Percentiles rank a stretch among this genome's conserved stretches.
Conservation (phyloP, 2,888 invertebrate genomes). For the Cryptus armator region DNA sequence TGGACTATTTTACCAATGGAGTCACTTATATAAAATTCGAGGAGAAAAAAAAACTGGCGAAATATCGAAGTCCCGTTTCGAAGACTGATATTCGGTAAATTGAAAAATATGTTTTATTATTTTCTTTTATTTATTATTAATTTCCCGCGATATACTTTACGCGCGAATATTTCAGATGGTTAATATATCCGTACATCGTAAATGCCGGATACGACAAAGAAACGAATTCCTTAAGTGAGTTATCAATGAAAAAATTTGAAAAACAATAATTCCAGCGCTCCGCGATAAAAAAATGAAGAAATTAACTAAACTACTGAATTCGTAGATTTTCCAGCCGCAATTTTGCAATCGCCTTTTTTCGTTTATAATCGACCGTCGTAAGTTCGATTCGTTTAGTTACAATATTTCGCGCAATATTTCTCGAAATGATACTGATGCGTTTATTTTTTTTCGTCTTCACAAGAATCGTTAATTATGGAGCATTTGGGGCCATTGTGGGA, state of each 20-base stretch:
- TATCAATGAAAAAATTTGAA: background rate
- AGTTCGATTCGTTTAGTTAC: background rate
- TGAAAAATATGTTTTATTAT: background rate
- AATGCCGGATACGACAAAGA: background rate
- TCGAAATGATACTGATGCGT: background rate
- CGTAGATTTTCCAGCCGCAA: background rate
- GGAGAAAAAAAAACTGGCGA: background rate
- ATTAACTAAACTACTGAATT: too few relatives aligned
- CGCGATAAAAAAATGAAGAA: too few relatives aligned
- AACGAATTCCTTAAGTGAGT: background rate
- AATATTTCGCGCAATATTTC: too few relatives aligned
- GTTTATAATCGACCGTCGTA: background rate
- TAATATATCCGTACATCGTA: background rate
- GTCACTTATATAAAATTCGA: background rate
- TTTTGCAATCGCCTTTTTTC: background rate
- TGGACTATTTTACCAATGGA: conserved; percentile 15
- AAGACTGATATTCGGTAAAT: background rate
- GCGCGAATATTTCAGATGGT: background rate
- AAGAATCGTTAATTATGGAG: background rate
- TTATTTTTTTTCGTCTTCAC: background rate
- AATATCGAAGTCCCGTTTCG: background rate
- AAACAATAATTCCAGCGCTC: too few relatives aligned
- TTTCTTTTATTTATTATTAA: background rate
- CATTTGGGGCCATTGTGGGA: background rate
- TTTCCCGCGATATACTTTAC: too few relatives aligned